A percentile compares a stretch with the other conserved stretches of the same genome.
These are phyloP conservation scores for Chrysolina oricalcia DNA, from an alignment of 2,888 invertebrate genomes.

Conservation along the genomic window DNA sequence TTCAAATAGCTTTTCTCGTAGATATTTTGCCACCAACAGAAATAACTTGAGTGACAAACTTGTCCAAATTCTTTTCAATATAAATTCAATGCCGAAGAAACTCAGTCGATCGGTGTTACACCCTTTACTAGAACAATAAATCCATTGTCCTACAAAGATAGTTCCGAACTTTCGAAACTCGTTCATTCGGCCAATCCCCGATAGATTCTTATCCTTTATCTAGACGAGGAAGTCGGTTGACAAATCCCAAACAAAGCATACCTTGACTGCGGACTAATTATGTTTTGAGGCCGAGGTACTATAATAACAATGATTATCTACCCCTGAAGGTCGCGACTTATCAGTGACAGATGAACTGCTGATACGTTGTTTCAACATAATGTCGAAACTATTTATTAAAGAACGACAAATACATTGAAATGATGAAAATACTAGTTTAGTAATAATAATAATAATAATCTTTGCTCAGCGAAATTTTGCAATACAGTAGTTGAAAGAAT, in stretches of 20 bases:
- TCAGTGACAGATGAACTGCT: conserved; percentile 23
- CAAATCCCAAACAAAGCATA: conserved; percentile 30
- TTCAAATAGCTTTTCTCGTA: no score
- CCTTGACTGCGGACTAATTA: conserved; percentile 25
- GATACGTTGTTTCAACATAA: conserved; percentile 21
- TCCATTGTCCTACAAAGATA: not conserved
- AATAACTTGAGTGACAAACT: no score
- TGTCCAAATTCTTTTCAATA: no score
- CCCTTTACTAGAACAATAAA: not conserved
- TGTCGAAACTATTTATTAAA: conserved; percentile 8
- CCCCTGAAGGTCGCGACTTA: conserved; percentile 28
- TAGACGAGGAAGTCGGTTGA: conserved; percentile 24
- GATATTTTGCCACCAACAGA: no score
- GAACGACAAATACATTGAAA: not conserved
- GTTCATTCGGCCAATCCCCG: not conserved
- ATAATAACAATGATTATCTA: conserved; percentile 26
- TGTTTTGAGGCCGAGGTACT: conserved; percentile 24
- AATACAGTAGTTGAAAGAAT: no score
- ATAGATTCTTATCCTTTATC: conserved; percentile 8
- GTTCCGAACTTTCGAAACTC: not conserved
- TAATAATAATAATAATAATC: no score
- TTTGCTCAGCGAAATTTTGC: no score
- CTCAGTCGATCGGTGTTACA: not conserved
- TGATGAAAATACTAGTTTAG: no score
- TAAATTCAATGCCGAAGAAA: not conserved